Base-by-base conservation (phyloP, 2,797 vertebrate species). In the Lacerta viridis region DNA sequence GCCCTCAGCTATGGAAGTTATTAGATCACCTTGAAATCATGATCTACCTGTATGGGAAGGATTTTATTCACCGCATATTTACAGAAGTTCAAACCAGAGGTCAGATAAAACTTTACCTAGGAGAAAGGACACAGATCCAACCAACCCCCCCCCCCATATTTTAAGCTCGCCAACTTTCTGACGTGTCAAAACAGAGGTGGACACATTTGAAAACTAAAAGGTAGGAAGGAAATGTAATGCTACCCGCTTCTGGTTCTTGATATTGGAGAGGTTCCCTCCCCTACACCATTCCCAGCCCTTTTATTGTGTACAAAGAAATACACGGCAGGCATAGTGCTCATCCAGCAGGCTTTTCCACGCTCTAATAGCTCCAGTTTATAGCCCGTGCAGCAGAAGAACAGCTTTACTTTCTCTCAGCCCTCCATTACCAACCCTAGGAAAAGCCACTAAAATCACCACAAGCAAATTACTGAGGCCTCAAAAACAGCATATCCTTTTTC, bases 141-240 rank as follows among this genome's bases (percentile, higher is more conserved):
- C 50, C 50, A 50, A 50, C 13, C 13, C 13, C 11, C 50, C 46
- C 3, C 46, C 46, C 11, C 55, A 0, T 36, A 90, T 91, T 94
- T 90, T 87, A 85, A 91, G 76, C 78, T 36, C 89, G 74, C 72
- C 80, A 87, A 25, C 83, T 87, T 92, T 5, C 84, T 17, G 15
- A 80, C 82, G 77, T 29, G 39, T 59, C 80, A 82, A 2, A 0
- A 0, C 50, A 83, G 29, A 9, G 80, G 11, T 0, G 46, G 43
- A 87, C 86, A 82, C 50, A 92, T 89, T 92, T 93, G 33, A 25
- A 72, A 92, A 87, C 89, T 46, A 55, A 85, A 91, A 11, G 91
- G 15, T 20, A 93, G 84, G 1, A 59, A 36, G 36, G 27, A 90
- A 93, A 92, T 88, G 20, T 87, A 88, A 87, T 87, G 43, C 43